Evolutionary conservation across 2,797 vertebrate genomes (phyloP).

Genomic region (Oreonectes daqikongensis): DNA sequence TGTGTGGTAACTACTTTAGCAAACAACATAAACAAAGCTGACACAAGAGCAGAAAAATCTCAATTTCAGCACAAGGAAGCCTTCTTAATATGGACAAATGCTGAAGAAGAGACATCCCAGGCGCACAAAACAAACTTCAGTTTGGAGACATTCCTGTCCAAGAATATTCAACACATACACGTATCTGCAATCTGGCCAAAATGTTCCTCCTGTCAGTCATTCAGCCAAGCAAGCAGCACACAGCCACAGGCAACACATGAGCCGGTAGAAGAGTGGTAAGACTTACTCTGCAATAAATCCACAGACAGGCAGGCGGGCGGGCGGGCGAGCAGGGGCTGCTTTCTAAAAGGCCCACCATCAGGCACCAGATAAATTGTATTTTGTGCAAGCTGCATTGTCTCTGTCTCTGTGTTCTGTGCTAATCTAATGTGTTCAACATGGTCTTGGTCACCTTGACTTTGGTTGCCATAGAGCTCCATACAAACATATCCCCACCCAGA

Average conservation of each 20-base stretch:
- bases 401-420: conserved; percentile 74
- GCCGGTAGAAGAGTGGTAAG: conserved; percentile 62
- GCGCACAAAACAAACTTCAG: conserved; percentile 5
- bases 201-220: conserved; percentile 40
- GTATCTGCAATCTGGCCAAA: conserved; percentile 29
- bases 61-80: conserved; percentile 26
- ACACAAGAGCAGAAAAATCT: conserved; percentile 31
- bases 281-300: conserved; percentile 81
- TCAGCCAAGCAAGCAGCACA: conserved; percentile 35
- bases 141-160: conserved; percentile 23
- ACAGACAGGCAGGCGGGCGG: conserved; percentile 56
- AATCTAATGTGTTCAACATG: conserved; percentile 84
- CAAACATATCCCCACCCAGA: conserved; percentile 86
- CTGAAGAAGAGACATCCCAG: conserved; percentile 33
- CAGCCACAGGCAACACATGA: conserved; percentile 53
- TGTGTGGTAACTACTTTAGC: conserved; percentile 38
- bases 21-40: conserved; percentile 34
- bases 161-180: conserved; percentile 19
- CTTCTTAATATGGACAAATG: conserved; percentile 37
- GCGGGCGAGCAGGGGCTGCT: conserved; percentile 63
- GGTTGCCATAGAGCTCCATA: conserved; percentile 83
- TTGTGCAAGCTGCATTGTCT: conserved; percentile 82
- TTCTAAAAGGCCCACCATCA: conserved; percentile 78
- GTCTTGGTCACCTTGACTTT: conserved; percentile 88
- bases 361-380: conserved; percentile 76